A percentile compares a stretch with the other conserved stretches of the same genome.
These are phyloP conservation scores for Drosophila tripunctata DNA, from an alignment of 2,888 invertebrate genomes.

Conservation along the genomic window DNA sequence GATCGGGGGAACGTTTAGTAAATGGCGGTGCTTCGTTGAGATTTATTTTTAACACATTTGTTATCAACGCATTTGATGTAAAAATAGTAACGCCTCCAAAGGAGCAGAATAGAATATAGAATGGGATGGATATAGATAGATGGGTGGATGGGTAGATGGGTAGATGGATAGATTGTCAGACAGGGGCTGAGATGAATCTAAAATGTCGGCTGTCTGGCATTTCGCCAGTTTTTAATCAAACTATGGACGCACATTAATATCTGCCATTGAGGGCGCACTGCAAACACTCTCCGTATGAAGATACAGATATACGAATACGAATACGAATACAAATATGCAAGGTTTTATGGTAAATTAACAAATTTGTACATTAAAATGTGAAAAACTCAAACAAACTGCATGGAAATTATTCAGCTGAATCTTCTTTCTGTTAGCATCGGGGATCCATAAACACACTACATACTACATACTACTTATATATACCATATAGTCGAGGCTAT, in stretches of 20 bases:
- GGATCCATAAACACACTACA: conserved; percentile 44
- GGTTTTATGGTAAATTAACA: conserved; percentile 85
- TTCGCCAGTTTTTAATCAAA: conserved; percentile 83
- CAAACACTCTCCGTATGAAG: no score
- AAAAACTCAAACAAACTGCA: conserved; percentile 76
- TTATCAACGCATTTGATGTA: conserved; percentile 42
- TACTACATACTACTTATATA: no score
- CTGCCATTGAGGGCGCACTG: conserved; percentile 65
- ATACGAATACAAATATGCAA: conserved; percentile 80
- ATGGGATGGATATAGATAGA: not conserved
- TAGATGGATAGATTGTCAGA: conserved; percentile 67
- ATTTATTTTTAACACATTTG: conserved; percentile 39
- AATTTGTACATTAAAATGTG: conserved; percentile 84
- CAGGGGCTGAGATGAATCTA: conserved; percentile 47
- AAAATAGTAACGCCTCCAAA: conserved; percentile 37
- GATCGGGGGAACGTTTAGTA: not conserved
- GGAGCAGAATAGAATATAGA: conserved; percentile 5
- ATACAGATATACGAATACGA: no score
- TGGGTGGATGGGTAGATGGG: conserved; percentile 23
- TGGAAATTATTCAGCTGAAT: conserved; percentile 72
- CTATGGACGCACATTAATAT: conserved; percentile 79
- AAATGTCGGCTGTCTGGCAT: conserved; percentile 75
- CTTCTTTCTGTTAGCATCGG: conserved; percentile 7
- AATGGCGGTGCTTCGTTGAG: no score
- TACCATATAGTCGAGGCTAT: conserved; percentile 50